Conservation (phyloP, 1,140 invertebrate genomes). For the Episyrphus balteatus region DNA sequence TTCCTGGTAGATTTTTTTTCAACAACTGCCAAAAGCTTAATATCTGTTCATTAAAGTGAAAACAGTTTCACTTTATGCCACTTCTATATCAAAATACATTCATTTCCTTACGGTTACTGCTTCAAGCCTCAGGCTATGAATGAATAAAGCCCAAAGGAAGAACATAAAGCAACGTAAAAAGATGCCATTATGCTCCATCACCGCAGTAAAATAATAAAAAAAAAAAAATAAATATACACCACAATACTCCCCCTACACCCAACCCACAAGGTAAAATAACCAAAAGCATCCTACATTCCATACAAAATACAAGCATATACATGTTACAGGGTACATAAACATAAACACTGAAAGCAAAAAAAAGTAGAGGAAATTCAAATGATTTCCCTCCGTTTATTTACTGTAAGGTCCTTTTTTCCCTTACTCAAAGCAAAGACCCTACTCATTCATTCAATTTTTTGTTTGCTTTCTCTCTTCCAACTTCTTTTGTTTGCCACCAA, state of each 20-base stretch:
- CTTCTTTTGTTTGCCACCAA: slow-evolving; percentile 1
- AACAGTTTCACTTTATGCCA: too few relatives aligned
- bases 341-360: too few relatives aligned
- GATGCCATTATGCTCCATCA: not conserved
- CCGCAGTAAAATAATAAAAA: not conserved
- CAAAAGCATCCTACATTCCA: too few relatives aligned
- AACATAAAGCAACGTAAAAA: too few relatives aligned
- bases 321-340: not conserved
- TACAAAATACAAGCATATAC: not conserved
- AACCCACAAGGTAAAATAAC: too few relatives aligned
- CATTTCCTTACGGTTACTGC: too few relatives aligned
- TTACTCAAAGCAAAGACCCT: not conserved
- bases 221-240: not conserved
- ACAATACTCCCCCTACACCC: not conserved
- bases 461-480: not conserved
- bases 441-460: not conserved
- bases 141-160: too few relatives aligned
- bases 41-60: too few relatives aligned
- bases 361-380: not conserved
- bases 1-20: too few relatives aligned
- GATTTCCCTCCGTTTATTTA: not conserved
- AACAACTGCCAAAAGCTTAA: too few relatives aligned
- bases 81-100: too few relatives aligned
- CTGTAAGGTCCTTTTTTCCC: not conserved
- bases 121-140: too few relatives aligned